Base-by-base conservation (phyloP, 2,797 vertebrate genomes). In the Steatocranus sp. region DNA sequence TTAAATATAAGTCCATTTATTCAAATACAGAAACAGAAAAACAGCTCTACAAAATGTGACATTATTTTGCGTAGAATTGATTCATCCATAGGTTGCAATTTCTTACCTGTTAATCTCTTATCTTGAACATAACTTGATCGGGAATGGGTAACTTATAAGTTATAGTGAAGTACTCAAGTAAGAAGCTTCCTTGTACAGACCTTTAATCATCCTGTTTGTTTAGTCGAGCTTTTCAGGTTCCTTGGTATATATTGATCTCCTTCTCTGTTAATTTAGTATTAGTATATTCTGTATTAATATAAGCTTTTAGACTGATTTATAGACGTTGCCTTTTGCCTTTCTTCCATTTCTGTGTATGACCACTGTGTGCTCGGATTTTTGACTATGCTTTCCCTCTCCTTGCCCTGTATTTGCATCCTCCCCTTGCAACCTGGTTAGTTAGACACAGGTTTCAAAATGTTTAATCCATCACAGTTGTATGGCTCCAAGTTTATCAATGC, bases 311-410 rank as follows among this genome's bases (percentile, higher is more conserved):
- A 23, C 34, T 66, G 34, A 9, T 66, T 66, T 66, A 12, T 66
- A 38, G 34, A 66, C 3, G 4, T 66, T 38, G 61, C 34, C 61
- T 23, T 66, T 63, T 66, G 61, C 7, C 34, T 38, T 38, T 23
- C 11, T 38, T 63, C 34, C n/a, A 7, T 36, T 38, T 66, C 32
- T 66, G n/a, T 38, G 18, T 20, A 0, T 66, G 11, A 38, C n/a
- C n/a, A 66, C 34, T 23, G 61, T 6, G n/a, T 66, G n/a, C 11
- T 38, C 0, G 0, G 34, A 38, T 38, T 66, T 66, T 41, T 23
- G 61, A 23, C 61, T 68, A 41, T 23, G 14, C 36, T 68, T 41
- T 68, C 5, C 14, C 36, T 43, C 14, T 17, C 8, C 38, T 23
- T 25, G 36, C 8, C 36, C 20, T 68, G 36, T 38, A 23, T 68